Evolutionary conservation across 2,888 invertebrate genomes (phyloP).

Genomic region (Drosophila paranaensis): DNA sequence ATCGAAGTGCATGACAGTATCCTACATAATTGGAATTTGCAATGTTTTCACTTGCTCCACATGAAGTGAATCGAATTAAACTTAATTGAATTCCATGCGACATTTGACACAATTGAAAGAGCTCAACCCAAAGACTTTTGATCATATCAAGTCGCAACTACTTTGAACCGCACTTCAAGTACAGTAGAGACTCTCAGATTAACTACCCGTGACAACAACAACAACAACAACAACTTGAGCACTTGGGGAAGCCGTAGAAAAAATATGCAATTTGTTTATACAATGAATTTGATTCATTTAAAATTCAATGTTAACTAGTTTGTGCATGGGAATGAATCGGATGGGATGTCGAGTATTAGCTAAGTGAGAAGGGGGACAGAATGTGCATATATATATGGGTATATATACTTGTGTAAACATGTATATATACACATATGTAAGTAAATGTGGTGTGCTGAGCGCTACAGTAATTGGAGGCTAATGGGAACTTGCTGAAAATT

Average conservation of each 20-base stretch:
- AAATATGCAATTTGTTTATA: constrained; percentile 49
- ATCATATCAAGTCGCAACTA: constrained; percentile 28
- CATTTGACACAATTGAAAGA: constrained; percentile 41
- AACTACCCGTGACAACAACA: constrained; percentile 12
- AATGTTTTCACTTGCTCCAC: constrained; percentile 22
- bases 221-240: constrained; percentile 25
- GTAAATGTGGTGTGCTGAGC: background rate
- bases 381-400: background rate
- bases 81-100: constrained; percentile 23
- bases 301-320: constrained; percentile 72
- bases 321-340: constrained; percentile 37
- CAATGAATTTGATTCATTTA: constrained; percentile 60
- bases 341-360: background rate
- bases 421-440: background rate
- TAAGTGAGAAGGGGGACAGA: constrained; percentile 1
- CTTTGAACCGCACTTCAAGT: constrained; percentile 48
- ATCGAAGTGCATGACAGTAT: background rate
- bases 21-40: constrained; percentile 9
- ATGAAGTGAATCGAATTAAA: constrained; percentile 27
- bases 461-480: background rate
- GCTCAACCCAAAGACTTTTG: constrained; percentile 28
- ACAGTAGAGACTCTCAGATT: constrained; percentile 30
- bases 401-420: background rate
- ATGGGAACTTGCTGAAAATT: background rate
- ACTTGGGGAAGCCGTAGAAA: constrained; percentile 67